Base-by-base conservation (phyloP, 2,797 vertebrate genomes). In the Gymnoscopelus braueri region DNA sequence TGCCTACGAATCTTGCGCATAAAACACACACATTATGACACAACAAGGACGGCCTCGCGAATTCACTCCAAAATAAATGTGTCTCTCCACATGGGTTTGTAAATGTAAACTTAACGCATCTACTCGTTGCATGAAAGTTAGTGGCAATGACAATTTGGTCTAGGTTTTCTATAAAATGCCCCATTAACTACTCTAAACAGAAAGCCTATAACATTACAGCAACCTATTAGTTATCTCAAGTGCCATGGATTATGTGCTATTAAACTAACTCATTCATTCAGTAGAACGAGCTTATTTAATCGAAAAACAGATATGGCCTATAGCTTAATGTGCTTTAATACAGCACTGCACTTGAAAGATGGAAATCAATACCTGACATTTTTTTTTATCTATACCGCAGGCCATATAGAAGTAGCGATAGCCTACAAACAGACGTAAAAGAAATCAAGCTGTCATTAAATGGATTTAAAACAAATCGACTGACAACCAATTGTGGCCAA, bases 291-390 rank as follows among this genome's bases (percentile, higher is more conserved):
- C 10, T 15, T n/a, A 23, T 77, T 72, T 63, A 11, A 67, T 51
- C 6, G 3, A 63, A 49, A 52, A 13, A 65, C 29, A 35, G 15
- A 5, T 7, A 24, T 24, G 52, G 65, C 32, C 62, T 44, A 71
- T 24, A 56, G 65, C 32, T 64, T 44, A 71, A 74, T 9, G 69
- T 75, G 75, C 65, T 63, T 51, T 9, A 24, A 48, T 44, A 78
- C 23, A 72, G 64, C 26, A 14, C 15, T 74, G 67, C 60, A 71
- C 49, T 52, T 63, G 19, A 78, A 67, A 73, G 54, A 65, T 69
- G 74, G 26, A 56, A 66, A 71, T 56, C 63, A 63, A 39, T 39
- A 54, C 47, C 60, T 78, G 65, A 71, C 72, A 74, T 74, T 69
- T 59, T 39, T 67, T 44, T 10, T 7, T 1, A 19, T 19, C 2